phyloP scores from a whole-genome alignment of 2,797 vertebrate species.

The Alcedo quadribrachys region DNA sequence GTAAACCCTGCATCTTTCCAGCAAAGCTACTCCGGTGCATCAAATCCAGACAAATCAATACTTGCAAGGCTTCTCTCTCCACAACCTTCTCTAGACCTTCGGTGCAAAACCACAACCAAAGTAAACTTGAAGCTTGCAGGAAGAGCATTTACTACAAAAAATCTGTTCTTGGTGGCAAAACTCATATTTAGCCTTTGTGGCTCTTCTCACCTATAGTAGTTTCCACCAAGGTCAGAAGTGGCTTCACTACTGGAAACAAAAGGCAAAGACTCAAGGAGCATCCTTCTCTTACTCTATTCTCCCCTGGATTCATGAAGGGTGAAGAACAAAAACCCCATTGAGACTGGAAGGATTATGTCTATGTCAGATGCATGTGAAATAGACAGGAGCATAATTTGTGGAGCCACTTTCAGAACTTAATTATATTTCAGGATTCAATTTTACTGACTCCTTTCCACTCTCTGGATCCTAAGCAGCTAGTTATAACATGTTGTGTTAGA shows the following conservation, averaged over 20 bases:
- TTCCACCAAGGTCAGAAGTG: not conserved
- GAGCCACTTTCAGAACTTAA: not conserved
- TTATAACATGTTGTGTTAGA: not conserved
- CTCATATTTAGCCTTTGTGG: not conserved
- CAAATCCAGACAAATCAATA: not conserved
- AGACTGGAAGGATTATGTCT: not conserved
- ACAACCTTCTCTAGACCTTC: not conserved
- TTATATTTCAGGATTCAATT: constrained; percentile 18
- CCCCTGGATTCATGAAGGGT: not conserved
- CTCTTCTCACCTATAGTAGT: not conserved
- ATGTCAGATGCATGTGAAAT: not conserved
- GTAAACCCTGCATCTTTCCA: not conserved
- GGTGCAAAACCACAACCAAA: not conserved
- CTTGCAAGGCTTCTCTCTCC: not conserved
- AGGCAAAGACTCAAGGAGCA: not conserved
- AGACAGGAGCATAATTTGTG: not conserved
- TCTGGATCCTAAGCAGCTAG: not conserved
- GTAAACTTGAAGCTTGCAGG: not conserved
- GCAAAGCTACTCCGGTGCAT: not conserved
- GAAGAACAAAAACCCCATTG: not conserved
- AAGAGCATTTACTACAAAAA: not conserved
- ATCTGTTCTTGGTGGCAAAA: not conserved
- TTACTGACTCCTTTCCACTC: not conserved
- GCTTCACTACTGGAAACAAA: not conserved
- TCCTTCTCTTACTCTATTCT: not conserved